Evolutionary conservation across 37 sponge, comb jelly and placozoan species (phyloP).

Genomic region (Halisarca cf. caerulea): DNA sequence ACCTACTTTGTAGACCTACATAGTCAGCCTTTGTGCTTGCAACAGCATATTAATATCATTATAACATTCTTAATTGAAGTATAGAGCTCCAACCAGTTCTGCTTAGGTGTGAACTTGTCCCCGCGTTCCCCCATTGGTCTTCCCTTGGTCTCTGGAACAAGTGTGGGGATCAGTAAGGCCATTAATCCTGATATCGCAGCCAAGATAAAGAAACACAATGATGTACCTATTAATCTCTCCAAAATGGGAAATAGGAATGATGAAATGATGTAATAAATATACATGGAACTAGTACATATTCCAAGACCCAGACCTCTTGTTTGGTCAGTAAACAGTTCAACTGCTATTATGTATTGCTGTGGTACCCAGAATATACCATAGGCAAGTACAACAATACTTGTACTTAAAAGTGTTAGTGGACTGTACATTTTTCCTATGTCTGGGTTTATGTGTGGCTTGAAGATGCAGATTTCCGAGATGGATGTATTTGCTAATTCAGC

Average conservation of each 20-base stretch:
- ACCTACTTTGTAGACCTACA: too few relatives aligned
- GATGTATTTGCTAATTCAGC: neutral
- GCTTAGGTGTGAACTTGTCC: too few relatives aligned
- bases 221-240: neutral
- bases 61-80: too few relatives aligned
- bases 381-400: neutral
- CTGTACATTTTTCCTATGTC: neutral
- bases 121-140: conserved; percentile 31
- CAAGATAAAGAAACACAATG: conserved; percentile 25
- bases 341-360: conserved; percentile 39
- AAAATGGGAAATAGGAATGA: conserved; percentile 3
- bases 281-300: conserved; percentile 22
- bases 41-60: too few relatives aligned
- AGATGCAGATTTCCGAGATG: neutral
- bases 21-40: too few relatives aligned
- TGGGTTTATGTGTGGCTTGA: neutral
- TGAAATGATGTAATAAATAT: neutral
- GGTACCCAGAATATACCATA: conserved; percentile 58
- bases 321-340: conserved; percentile 38
- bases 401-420: neutral
- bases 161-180: conserved; percentile 31
- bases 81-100: too few relatives aligned
- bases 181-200: conserved; percentile 12
- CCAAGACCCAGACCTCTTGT: conserved; percentile 33
- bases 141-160: conserved; percentile 73